Base-by-base conservation (phyloP, 2,113 vertebrate genomes). In the Scytalopus superciliaris region DNA sequence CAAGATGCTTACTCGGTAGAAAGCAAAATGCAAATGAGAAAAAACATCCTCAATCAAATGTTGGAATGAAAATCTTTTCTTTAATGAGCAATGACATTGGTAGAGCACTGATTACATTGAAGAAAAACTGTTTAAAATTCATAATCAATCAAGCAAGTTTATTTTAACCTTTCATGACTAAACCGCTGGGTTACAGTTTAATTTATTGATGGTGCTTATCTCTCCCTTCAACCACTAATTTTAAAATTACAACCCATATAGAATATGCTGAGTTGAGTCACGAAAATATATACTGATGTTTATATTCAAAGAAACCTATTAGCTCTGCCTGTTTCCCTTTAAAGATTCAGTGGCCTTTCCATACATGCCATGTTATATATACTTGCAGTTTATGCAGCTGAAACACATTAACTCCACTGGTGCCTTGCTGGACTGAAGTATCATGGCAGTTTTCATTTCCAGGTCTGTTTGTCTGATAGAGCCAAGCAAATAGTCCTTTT, bases 71-170 rank as follows among this genome's bases (percentile, higher is more conserved):
- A 98, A 98, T 98, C 96, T 98, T 98, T 97, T 97, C 97, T 97
- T 98, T 98, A 98, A 98, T 98, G 98, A 98, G 91, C 94, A 97
- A 98, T 97, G 98, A 97, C 94, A 97, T 97, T 96, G 98, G 97
- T 97, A 97, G 97, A 96, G 94, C 97, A 95, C 97, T 98, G 98
- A 98, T 98, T 98, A 98, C 98, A 98, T 97, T 97, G 97, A 98
- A 98, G 98, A 98, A 97, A 98, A 98, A 94, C 98, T 98, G 97
- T 96, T 98, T 98, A 98, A 98, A 98, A 98, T 98, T 98, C 98
- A 97, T 98, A 97, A 98, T 98, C 98, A 98, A 98, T 98, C 98
- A 98, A 97, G 97, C 95, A 97, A 97, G 97, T 97, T 98, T 98
- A 98, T 98, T 98, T 98, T 98, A 98, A 98, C 98, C 98, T 98